phyloP scores from a whole-genome alignment of 2,113 vertebrate genomes.

The Phycodurus eques region DNA sequence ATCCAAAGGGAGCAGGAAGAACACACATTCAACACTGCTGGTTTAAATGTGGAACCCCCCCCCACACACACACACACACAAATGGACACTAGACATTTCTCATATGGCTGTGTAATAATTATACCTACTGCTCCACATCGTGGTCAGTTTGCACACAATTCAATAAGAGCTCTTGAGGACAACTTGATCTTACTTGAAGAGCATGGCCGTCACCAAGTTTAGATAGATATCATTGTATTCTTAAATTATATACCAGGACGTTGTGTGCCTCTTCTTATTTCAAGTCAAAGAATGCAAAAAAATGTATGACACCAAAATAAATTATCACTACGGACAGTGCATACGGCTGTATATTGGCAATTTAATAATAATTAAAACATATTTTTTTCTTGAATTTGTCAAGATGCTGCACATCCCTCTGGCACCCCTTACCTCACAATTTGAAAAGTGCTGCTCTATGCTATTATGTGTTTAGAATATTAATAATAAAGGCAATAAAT shows the following conservation, averaged over 20 bases:
- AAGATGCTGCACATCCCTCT: neutral
- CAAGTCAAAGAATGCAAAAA: neutral
- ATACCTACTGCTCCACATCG: neutral
- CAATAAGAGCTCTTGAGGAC: neutral
- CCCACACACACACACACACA: too few species aligned
- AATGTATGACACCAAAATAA: neutral
- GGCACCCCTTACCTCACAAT: neutral
- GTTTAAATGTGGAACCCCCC: neutral
- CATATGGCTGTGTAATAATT: neutral
- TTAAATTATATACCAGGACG: neutral
- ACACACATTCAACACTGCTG: neutral
- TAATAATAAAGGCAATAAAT: neutral
- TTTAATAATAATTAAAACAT: too few species aligned
- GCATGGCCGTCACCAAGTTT: neutral
- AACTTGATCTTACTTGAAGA: neutral
- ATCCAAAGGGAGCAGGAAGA: slow-evolving; percentile 15
- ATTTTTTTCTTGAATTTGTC: neutral
- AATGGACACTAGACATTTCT: neutral
- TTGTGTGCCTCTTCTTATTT: neutral
- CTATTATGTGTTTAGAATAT: neutral
- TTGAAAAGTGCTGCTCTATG: neutral
- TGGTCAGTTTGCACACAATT: neutral
- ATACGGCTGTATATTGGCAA: neutral
- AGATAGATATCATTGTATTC: neutral
- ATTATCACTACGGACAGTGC: neutral